Percentiles rank a stretch among this genome's conserved stretches.
phyloP scores from a whole-genome alignment of 2,113 vertebrate genomes.

The Lepisosteus oculatus region DNA sequence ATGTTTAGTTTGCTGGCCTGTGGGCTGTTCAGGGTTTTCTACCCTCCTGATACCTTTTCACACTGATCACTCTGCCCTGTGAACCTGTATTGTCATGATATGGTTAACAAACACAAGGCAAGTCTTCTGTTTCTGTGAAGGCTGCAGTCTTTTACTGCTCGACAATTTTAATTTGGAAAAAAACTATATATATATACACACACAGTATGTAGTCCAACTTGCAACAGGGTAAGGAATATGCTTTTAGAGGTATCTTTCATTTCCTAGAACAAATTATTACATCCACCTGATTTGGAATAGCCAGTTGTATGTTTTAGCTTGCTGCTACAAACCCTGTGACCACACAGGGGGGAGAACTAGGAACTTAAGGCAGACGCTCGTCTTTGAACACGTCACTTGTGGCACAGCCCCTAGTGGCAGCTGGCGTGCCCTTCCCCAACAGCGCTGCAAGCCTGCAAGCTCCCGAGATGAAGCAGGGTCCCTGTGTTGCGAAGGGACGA shows the following conservation, averaged over 20 bases:
- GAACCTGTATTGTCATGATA: constrained; percentile 20
- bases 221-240: neutral
- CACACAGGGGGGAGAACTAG: too few species aligned
- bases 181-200: neutral
- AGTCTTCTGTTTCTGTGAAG: constrained; percentile 2
- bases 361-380: too few species aligned
- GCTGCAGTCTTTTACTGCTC: neutral
- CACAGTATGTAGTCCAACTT: neutral
- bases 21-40: neutral
- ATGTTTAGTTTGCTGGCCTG: neutral
- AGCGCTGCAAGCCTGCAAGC: too few species aligned
- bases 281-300: too few species aligned
- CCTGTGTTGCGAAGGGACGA: too few species aligned
- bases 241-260: neutral
- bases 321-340: too few species aligned
- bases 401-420: too few species aligned
- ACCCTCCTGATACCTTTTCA: neutral
- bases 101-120: constrained; percentile 13
- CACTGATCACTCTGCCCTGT: constrained; percentile 12
- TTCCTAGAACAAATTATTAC: too few species aligned
- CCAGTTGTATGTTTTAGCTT: too few species aligned
- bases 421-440: too few species aligned
- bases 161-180: neutral
- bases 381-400: too few species aligned
- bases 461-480: too few species aligned